These are phyloP conservation scores for Catagonus wagneri DNA, from an alignment of 2,113 vertebrate species.

Conservation along the genomic window DNA sequence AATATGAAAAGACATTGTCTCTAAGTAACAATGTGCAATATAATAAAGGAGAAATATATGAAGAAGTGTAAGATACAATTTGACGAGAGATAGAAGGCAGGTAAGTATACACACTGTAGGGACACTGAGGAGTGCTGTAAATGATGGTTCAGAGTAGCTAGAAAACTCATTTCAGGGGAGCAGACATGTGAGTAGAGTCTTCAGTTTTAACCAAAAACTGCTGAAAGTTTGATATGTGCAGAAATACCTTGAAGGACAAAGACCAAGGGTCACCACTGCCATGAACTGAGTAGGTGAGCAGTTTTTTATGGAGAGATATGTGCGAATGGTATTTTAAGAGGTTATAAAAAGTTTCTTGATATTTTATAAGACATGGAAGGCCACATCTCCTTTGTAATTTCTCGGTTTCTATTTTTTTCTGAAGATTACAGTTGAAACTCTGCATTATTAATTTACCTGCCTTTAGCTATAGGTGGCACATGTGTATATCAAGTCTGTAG, in stretches of 20 bases:
- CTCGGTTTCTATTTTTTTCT: not conserved
- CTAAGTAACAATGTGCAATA: not conserved
- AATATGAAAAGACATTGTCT: not conserved
- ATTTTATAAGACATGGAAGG: not conserved
- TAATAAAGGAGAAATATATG: not conserved
- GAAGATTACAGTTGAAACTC: not conserved
- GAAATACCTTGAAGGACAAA: not conserved
- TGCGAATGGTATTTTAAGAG: not conserved
- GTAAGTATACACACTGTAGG: not conserved
- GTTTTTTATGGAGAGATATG: not conserved
- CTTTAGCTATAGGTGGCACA: not conserved
- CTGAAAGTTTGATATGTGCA: not conserved
- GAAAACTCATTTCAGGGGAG: not conserved
- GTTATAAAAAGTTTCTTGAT: not conserved
- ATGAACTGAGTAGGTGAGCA: not conserved
- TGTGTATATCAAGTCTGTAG: not conserved
- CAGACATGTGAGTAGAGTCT: not conserved
- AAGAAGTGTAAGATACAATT: not conserved
- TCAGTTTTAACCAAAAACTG: not conserved
- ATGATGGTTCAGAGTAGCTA: not conserved
- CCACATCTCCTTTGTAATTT: not conserved
- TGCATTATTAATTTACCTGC: not conserved
- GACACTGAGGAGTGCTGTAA: not conserved
- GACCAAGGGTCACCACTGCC: not conserved
- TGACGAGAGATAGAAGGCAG: not conserved